phyloP scores from a whole-genome alignment of 2,888 invertebrate species.

The Rhagophthalmus giganteus region DNA sequence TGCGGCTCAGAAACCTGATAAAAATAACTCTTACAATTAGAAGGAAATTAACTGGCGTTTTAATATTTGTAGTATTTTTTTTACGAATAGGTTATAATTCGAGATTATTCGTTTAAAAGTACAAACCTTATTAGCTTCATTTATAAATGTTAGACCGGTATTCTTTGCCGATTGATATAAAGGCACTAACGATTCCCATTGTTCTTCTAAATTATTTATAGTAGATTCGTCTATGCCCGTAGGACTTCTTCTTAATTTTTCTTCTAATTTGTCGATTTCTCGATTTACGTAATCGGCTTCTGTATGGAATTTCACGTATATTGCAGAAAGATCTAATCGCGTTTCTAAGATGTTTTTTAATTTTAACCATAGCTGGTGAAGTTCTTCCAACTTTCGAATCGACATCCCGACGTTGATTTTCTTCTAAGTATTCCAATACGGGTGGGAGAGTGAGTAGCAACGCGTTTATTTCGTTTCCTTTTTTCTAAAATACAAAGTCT shows the following conservation, averaged over 20 bases:
- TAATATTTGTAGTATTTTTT: too few relatives aligned
- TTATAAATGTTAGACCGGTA: slow-evolving; percentile 69
- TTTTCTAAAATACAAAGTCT: too few relatives aligned
- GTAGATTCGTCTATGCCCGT: slow-evolving; percentile 59
- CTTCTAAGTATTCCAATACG: slow-evolving; percentile 66
- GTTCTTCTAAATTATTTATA: slow-evolving; percentile 61
- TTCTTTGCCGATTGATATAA: slow-evolving; percentile 68
- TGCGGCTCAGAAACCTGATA: slow-evolving; percentile 67
- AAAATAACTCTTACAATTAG: slow-evolving; percentile 42
- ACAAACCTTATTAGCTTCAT: slow-evolving; percentile 62
- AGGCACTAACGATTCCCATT: slow-evolving; percentile 67
- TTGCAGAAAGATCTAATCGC: slow-evolving; percentile 67
- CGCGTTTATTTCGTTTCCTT: slow-evolving; percentile 69
- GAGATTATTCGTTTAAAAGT: slow-evolving; percentile 11
- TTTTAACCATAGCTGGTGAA: slow-evolving; percentile 67
- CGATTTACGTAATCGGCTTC: slow-evolving; percentile 67
- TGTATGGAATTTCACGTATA: slow-evolving; percentile 74
- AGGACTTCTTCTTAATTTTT: slow-evolving; percentile 56
- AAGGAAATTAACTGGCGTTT: slow-evolving; percentile 7
- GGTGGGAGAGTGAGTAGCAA: slow-evolving; percentile 65
- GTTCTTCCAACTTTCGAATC: slow-evolving; percentile 64
- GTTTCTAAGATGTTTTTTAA: slow-evolving; percentile 63
- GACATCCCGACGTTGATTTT: slow-evolving; percentile 65
- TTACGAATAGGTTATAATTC: too few relatives aligned
- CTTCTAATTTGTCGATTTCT: slow-evolving; percentile 68